Conservation (phyloP, 2,797 vertebrate species). For the Sebastes cheni region DNA sequence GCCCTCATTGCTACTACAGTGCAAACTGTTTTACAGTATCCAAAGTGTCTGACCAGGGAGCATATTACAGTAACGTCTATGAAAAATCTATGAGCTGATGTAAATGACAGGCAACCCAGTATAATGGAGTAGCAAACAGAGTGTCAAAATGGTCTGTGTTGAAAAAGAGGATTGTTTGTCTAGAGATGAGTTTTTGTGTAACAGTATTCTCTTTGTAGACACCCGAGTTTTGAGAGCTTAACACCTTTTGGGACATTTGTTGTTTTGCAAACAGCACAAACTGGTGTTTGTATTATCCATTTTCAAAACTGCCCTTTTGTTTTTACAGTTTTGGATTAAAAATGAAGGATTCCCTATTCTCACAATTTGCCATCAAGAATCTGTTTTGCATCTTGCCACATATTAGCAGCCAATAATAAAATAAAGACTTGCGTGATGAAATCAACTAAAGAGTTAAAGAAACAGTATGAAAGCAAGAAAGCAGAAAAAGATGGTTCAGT, state of each 20-base stretch:
- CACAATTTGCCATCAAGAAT: background rate
- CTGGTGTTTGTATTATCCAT: background rate
- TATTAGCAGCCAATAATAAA: background rate
- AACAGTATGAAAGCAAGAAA: background rate
- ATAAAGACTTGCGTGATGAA: background rate
- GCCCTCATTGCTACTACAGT: background rate
- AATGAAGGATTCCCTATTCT: background rate
- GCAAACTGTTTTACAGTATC: background rate
- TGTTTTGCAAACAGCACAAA: background rate
- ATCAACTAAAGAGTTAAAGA: background rate
- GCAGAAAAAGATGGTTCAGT: background rate
- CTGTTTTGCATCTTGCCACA: background rate
- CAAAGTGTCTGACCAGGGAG: background rate
- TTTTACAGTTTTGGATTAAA: background rate
- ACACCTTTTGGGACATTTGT: background rate
- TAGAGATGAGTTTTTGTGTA: background rate
- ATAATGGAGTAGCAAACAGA: background rate
- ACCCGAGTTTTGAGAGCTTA: background rate
- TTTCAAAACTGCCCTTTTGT: background rate
- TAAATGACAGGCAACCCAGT: background rate
- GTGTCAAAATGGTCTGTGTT: background rate
- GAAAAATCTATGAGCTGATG: background rate
- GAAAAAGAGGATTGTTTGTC: background rate
- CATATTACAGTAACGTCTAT: background rate
- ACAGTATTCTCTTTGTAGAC: background rate